Base-by-base conservation (phyloP, 2,797 vertebrate species). In the Takifugu ocellatus region DNA sequence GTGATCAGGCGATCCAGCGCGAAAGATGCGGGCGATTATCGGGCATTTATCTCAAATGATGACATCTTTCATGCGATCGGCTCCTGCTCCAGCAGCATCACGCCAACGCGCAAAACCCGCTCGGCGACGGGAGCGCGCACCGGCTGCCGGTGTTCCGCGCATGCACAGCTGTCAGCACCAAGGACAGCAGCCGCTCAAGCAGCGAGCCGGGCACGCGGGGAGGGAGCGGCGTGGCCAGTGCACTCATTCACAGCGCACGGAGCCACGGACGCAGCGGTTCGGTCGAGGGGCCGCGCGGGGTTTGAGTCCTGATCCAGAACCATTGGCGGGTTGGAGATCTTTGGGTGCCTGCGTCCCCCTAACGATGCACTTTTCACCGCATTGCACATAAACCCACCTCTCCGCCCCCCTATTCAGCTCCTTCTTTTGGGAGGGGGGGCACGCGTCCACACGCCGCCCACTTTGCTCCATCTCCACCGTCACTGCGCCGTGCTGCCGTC, bases 151-250 rank as follows among this genome's bases (percentile, higher is more conserved):
- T 56, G 65, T 60, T 51, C 78, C 80, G 89, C 86, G 88, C 90
- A 78, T 69, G 78, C 88, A 88, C 91, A 90, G 87, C 89, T 92
- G 89, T 91, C 88, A 92, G 92, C 77, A 92, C 89, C 90, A 81
- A 86, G 91, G 92, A 92, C 91, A 89, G 92, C 89, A 81, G 86
- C 88, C 74, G 75, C 83, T 81, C 59, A 72, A 21, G 17, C 46
- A 17, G n/a, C 46, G 70, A 75, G 75, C 49, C 60, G 73, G 76
- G 70, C 54, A 68, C 46, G 17, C 51, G 72, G 61, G 68, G 56
- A 65, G 61, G 74, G 73, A 66, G 62, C 74, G 60, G 58, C 46
- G 58, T 26, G 65, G 62, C 56, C 70, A 59, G 72, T 51, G 59
- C 60, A 69, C 66, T 68, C 62, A n/a, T 12, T 14, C 11, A 46